Evolutionary conservation across 2,113 vertebrate genomes (phyloP), one percentile per base, ranked within the genome.

Genomic region (Trematocara stigmaticum): DNA sequence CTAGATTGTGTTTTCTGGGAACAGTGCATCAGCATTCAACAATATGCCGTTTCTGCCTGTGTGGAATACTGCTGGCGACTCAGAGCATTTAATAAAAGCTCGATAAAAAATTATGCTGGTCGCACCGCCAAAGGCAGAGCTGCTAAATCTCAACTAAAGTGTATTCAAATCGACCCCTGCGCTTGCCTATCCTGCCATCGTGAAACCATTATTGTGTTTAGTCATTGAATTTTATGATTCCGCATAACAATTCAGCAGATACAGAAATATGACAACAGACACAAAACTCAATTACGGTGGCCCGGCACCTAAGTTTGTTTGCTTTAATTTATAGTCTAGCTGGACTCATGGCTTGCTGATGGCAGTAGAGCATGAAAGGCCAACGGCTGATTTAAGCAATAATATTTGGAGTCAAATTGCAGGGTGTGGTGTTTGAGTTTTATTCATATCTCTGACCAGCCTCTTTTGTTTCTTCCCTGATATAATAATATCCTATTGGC

Each of bases 161-260:
- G 12, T 81, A 88, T 95, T 93, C 88, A 93, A 84, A 95, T 91
- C 79, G 61, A 64, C 84, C 88, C 56, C 59, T 66, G 69, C 18
- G 49, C 79, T 85, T 38, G 59, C 71, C 82, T 84, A 61, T 94
- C 90, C 84, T 78, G 64, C 79, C 81, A 84, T 91, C 91, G 82
- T 85, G 88, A 92, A 93, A 94, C 94, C 92, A 92, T 91, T 81
- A 93, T 94, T 92, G 94, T 94, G 87, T 94, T 92, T 85, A 93
- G 91, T 94, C 92, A 92, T 89, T 95, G 93, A 89, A 93, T 95
- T 95, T 95, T 93, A 94, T 95, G 91, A 94, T 93, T 93, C 79
- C 15, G 45, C 92, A 90, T 91, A 95, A 93, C 92, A 94, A 89
- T 87, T 87, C 38, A 12, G 87, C 89, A 85, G 64, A 92, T 86